Evolutionary conservation across 2,797 vertebrate species (phyloP).

Genomic region (Cephalopachus bancanus): DNA sequence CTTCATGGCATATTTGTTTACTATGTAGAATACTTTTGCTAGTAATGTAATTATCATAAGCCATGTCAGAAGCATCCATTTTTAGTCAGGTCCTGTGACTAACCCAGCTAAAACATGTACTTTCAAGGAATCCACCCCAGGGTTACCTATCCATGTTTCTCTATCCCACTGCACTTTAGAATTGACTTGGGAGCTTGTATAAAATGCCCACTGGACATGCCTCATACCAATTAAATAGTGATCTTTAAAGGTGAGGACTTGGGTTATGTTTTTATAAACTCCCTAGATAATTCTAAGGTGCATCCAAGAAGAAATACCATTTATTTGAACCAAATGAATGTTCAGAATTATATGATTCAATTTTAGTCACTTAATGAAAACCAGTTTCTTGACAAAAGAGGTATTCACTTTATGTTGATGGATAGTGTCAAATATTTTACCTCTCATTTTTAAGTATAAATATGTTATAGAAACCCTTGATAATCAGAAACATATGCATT

Average conservation of each 20-base stretch:
- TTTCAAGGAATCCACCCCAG: not conserved
- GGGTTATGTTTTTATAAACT: conserved; percentile 19
- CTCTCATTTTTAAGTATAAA: conserved; percentile 41
- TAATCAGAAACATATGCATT: conserved; percentile 43
- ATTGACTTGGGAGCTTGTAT: not conserved
- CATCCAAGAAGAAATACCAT: not conserved
- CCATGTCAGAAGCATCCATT: not conserved
- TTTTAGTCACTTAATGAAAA: conserved; percentile 53
- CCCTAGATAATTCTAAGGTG: not conserved
- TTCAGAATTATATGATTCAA: conserved; percentile 28
- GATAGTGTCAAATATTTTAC: conserved; percentile 52
- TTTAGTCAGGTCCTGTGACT: not conserved
- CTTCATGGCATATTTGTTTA: not conserved
- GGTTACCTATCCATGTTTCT: not conserved
- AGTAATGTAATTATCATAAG: not conserved
- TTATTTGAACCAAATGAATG: not conserved
- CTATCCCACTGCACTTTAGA: not conserved
- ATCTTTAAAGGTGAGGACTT: not conserved
- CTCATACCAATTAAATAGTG: not conserved
- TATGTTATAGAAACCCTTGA: conserved; percentile 3
- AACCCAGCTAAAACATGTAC: not conserved
- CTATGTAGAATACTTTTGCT: not conserved
- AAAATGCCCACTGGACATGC: not conserved
- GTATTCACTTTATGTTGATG: conserved; percentile 13
- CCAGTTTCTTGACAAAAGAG: conserved; percentile 27